These are phyloP conservation scores for Phrynocephalus guinanensis DNA, from an alignment of 2,797 vertebrate species.

Conservation along the genomic window DNA sequence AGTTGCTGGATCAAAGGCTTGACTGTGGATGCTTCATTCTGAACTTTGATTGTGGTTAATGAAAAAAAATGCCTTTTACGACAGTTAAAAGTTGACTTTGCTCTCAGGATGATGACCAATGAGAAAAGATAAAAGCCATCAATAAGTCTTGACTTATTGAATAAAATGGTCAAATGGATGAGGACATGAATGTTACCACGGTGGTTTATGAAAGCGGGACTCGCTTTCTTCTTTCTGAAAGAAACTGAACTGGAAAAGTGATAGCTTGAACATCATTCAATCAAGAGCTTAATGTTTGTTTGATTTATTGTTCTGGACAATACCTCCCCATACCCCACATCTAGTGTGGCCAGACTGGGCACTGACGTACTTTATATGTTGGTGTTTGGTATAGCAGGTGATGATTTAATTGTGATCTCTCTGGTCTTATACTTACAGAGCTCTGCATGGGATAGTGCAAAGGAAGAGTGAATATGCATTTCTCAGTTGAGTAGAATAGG, in stretches of 20 bases:
- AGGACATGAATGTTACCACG: neutral
- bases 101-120: constrained; percentile 10
- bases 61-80: constrained; percentile 52
- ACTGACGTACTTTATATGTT: neutral
- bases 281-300: too few species aligned
- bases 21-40: constrained; percentile 57
- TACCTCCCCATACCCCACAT: too few species aligned
- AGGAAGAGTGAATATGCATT: neutral
- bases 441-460: too few species aligned
- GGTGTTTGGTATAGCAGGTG: neutral
- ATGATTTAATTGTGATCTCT: neutral
- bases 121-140: too few species aligned
- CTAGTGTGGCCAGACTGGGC: too few species aligned
- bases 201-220: neutral
- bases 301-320: too few species aligned
- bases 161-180: neutral
- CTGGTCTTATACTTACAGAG: neutral
- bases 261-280: neutral
- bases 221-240: neutral
- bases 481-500: neutral
- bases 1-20: constrained; percentile 54
- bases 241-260: too few species aligned
- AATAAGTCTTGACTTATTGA: neutral
- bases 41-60: constrained; percentile 65
- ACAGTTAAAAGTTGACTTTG: constrained; percentile 60